Conservation (phyloP, 2,888 invertebrate genomes). For the Papilio gigon region DNA sequence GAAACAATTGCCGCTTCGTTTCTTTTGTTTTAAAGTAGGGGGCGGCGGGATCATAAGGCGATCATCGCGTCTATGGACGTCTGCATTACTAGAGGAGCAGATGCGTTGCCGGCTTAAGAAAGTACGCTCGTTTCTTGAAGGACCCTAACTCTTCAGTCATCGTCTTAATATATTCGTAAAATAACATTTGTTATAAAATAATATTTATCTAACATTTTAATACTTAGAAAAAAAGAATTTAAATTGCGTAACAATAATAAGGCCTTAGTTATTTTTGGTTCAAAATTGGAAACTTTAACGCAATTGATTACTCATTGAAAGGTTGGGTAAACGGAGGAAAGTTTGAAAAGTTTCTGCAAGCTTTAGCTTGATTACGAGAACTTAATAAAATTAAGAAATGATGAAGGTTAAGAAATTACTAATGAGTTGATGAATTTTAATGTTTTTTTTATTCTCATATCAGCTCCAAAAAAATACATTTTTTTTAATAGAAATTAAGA, state of each 20-base stretch:
- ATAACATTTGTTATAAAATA: no score
- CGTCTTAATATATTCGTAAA: no score
- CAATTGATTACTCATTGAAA: neutral
- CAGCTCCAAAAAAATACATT: no score
- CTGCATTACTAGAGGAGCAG: no score
- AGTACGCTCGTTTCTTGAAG: no score
- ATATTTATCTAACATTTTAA: no score
- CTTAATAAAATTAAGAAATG: constrained; percentile 22
- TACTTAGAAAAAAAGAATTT: neutral
- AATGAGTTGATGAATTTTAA: neutral
- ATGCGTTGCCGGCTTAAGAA: no score
- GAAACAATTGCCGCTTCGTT: no score
- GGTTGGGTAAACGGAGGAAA: neutral
- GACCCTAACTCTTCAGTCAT: no score
- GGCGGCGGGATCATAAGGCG: no score
- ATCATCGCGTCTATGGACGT: no score
- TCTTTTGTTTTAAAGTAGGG: no score
- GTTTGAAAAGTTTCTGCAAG: constrained; percentile 6
- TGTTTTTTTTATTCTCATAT: neutral
- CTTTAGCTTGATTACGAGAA: constrained; percentile 8
- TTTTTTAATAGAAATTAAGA: neutral
- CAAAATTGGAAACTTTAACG: neutral
- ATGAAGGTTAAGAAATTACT: neutral
- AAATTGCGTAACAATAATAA: neutral
- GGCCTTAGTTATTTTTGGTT: neutral